These are phyloP conservation scores for Propithecus coquereli DNA, from an alignment of 2,113 vertebrate species.

Conservation along the genomic window DNA sequence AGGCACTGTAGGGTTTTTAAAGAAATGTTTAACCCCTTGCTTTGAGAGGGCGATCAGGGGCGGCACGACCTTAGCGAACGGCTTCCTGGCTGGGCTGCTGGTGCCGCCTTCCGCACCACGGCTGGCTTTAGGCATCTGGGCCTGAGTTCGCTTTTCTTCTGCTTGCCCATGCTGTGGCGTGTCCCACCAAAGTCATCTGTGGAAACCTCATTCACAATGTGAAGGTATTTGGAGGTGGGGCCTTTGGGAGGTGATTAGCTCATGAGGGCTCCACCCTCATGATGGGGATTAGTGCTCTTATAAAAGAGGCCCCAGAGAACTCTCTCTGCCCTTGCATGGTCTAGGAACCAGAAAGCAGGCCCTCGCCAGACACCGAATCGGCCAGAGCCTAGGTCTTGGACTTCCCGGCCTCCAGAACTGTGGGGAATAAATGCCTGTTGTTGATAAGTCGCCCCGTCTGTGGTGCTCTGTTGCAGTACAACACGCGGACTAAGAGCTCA, in stretches of 20 bases:
- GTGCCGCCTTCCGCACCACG: background rate
- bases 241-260: background rate
- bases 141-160: background rate
- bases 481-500: background rate
- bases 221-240: background rate
- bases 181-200: no score
- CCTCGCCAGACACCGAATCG: background rate
- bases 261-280: background rate
- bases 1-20: slow-evolving; percentile 74
- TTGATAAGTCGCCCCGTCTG: background rate
- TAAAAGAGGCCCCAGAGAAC: background rate
- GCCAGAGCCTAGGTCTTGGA: background rate
- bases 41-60: slow-evolving; percentile 45
- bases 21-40: slow-evolving; percentile 68
- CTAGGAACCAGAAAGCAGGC: background rate
- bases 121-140: background rate
- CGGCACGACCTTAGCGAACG: slow-evolving; percentile 17
- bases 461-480: background rate
- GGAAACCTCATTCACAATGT: background rate
- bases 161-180: background rate
- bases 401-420: background rate
- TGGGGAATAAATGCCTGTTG: background rate
- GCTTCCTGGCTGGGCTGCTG: background rate
- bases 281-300: no score
- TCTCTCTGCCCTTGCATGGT: background rate